Evolutionary conservation across 2,797 vertebrate genomes (phyloP), one percentile per base, ranked within the genome.

Genomic region (Etheostoma perlongum): DNA sequence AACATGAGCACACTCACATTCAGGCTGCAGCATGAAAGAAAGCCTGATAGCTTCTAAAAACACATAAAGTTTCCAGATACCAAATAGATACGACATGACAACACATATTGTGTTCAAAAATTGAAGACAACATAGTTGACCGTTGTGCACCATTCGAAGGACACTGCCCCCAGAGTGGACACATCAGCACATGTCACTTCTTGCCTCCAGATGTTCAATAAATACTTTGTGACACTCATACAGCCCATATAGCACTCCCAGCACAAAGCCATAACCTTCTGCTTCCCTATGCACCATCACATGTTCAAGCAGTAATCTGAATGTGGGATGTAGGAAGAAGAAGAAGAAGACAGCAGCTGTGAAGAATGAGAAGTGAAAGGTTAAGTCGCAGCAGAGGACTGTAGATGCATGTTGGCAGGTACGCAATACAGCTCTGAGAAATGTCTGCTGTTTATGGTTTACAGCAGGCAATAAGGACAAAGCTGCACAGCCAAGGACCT

Each of bases 121-220:
- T 8, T 58, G 14, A 58, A 6, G 21, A 53, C 58, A 63, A 63
- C 8, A 63, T 13, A 72, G 18, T 15, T 57, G 72, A 67, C 59
- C 67, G 12, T 67, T 48, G 16, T 14, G 19, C 15, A 33, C 21
- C 23, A 60, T 65, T 71, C 79, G 49, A 81, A 88, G 72, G 74
- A 33, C 76, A 53, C 23, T 12, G 70, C 63, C 65, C 73, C 2
- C 16, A 81, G 82, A 85, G 68, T 55, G 67, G 53, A 42, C 69
- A 72, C 76, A 83, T 83, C 85, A 76, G 75, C 84, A 85, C 78
- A 75, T 88, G 81, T 83, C 88, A 85, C 70, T 61, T 81, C 76
- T 57, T 4, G 25, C 64, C 67, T 85, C 67, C 82, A 79, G 78
- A 84, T 83, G 74, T 85, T 78, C 72, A 53, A 49, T 62, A 66